These are phyloP conservation scores for Callorhinus ursinus DNA, from an alignment of 2,113 vertebrate species.

Conservation along the genomic window DNA sequence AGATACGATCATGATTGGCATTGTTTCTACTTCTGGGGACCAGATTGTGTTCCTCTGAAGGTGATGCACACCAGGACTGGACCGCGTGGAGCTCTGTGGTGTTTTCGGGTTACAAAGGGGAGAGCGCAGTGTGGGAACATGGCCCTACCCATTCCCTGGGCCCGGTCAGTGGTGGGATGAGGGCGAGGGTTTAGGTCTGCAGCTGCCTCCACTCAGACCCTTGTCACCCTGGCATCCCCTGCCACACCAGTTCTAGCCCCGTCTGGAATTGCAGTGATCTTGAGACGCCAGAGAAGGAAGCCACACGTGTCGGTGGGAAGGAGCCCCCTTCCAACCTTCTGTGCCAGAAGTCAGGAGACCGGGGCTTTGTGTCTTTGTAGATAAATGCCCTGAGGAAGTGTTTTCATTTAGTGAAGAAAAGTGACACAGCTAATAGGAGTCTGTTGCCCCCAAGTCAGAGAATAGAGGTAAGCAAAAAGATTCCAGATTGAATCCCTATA, in stretches of 20 bases:
- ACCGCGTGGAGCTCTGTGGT: background rate
- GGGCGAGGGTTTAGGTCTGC: no score
- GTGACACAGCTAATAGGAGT: background rate
- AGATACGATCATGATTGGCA: rapidly evolving
- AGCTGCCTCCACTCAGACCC: background rate
- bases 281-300: conserved; percentile 60
- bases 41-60: background rate
- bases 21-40: background rate
- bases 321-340: background rate
- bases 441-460: background rate
- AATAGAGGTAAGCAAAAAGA: background rate
- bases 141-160: background rate
- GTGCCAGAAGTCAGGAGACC: background rate
- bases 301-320: conserved; percentile 12
- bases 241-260: background rate
- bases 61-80: background rate
- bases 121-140: no score
- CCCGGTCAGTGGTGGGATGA: rapidly evolving
- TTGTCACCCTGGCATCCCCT: rapidly evolving
- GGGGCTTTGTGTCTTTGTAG: conserved; percentile 23
- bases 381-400: conserved; percentile 42
- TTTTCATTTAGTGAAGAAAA: background rate
- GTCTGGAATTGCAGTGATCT: background rate
- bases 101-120: background rate
- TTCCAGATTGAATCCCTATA: background rate